Percentiles rank a stretch among this genome's conserved stretches.
Conservation (phyloP, 2,888 invertebrate genomes). For the Eurytoma adleriae region DNA sequence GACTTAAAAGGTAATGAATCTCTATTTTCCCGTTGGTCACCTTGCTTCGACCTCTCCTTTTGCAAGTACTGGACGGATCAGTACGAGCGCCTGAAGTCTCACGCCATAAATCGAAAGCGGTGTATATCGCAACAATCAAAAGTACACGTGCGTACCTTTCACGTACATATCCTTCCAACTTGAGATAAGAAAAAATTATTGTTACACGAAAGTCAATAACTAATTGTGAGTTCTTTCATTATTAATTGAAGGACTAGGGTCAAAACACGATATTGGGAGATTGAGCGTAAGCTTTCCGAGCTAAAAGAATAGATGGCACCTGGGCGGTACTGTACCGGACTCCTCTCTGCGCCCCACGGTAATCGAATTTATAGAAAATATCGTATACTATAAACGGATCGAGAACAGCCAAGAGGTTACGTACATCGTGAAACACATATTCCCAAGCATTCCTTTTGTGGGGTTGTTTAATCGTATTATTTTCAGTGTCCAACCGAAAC, state of each 20-base stretch:
- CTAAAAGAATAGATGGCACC: not conserved
- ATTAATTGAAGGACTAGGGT: no score
- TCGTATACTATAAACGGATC: not conserved
- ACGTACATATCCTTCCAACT: no score
- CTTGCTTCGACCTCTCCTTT: constrained; percentile 1
- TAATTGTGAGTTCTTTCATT: no score
- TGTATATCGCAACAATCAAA: not conserved
- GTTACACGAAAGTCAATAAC: no score
- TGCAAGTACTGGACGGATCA: not conserved
- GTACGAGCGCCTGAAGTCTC: not conserved
- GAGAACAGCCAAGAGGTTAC: constrained; percentile 5
- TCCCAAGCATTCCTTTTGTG: constrained; percentile 13
- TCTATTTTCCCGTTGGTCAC: constrained; percentile 18
- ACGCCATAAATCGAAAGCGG: not conserved
- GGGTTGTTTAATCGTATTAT: constrained; percentile 1
- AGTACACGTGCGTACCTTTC: no score
- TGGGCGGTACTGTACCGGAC: not conserved
- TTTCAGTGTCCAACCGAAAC: not conserved
- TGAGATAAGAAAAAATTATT: no score
- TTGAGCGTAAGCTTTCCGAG: constrained; percentile 9
- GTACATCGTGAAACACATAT: constrained; percentile 1
- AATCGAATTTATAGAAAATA: no score
- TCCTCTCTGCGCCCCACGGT: not conserved
- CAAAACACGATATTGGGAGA: no score
- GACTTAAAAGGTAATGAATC: not conserved